phyloP scores from a whole-genome alignment of 2,113 vertebrate genomes.

The Pelvicachromis taeniatus region DNA sequence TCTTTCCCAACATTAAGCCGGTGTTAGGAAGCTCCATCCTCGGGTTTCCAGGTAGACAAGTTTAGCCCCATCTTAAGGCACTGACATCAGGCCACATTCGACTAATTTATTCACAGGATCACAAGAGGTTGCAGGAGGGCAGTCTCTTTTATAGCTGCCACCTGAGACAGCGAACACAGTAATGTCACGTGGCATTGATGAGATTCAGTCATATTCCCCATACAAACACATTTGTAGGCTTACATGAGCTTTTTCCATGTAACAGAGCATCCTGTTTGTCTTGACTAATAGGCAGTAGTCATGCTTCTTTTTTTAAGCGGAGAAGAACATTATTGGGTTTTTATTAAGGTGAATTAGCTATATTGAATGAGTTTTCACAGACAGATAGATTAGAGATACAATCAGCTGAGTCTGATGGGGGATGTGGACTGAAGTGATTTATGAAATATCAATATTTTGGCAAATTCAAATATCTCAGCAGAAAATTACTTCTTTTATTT shows the following conservation, averaged over 20 bases:
- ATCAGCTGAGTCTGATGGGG: constrained; percentile 14
- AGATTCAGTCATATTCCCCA: not conserved
- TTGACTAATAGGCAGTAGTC: constrained; percentile 22
- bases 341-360: constrained; percentile 26
- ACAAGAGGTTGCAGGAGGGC: not conserved
- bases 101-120: not conserved
- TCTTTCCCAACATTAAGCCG: not conserved
- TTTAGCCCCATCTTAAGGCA: not conserved
- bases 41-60: not conserved
- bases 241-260: not conserved
- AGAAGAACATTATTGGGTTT: constrained; percentile 46
- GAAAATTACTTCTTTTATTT: not conserved
- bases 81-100: not conserved
- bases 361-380: constrained; percentile 19
- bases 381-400: constrained; percentile 12
- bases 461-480: not conserved
- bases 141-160: not conserved
- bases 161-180: not conserved
- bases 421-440: constrained; percentile 3
- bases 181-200: not conserved
- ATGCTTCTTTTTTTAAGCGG: not conserved
- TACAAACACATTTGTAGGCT: not conserved
- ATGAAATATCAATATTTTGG: constrained; percentile 20
- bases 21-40: not conserved
- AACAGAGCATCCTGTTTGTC: not conserved